Evolutionary conservation across 2,113 vertebrate genomes (phyloP).

Genomic region (Peromyscus leucopus): DNA sequence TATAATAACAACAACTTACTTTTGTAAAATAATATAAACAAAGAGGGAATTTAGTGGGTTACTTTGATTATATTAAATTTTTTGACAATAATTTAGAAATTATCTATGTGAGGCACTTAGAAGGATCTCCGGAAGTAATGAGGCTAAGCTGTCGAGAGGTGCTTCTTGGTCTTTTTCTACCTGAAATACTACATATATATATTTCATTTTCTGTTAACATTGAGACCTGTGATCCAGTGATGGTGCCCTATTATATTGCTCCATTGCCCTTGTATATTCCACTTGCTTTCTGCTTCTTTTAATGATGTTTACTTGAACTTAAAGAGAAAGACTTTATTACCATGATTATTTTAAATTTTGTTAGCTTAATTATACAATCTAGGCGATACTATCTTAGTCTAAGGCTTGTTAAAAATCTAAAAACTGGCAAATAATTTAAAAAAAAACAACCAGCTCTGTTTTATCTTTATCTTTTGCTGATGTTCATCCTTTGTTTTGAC

Average conservation of each 20-base stretch:
- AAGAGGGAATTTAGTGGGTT: background rate
- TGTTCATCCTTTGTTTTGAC: background rate
- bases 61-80: slow-evolving; percentile 55
- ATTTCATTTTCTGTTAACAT: slow-evolving; percentile 41
- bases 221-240: background rate
- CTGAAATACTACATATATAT: slow-evolving; percentile 42
- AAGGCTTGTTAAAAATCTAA: slow-evolving; percentile 32
- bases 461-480: background rate
- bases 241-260: background rate
- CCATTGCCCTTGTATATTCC: slow-evolving; percentile 20
- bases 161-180: background rate
- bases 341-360: slow-evolving; percentile 62
- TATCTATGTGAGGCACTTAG: slow-evolving; percentile 22
- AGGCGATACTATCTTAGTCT: background rate
- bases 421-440: slow-evolving; percentile 36
- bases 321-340: slow-evolving; percentile 26
- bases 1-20: background rate
- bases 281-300: slow-evolving; percentile 51
- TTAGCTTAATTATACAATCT: slow-evolving; percentile 51
- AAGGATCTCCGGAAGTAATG: slow-evolving; percentile 48
- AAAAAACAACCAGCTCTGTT: background rate
- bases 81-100: slow-evolving; percentile 29
- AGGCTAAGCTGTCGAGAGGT: background rate
- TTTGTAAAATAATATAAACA: background rate
- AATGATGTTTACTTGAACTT: slow-evolving; percentile 73